Conservation (phyloP, 2,888 invertebrate species). For the Lithophane semibrunnea region DNA sequence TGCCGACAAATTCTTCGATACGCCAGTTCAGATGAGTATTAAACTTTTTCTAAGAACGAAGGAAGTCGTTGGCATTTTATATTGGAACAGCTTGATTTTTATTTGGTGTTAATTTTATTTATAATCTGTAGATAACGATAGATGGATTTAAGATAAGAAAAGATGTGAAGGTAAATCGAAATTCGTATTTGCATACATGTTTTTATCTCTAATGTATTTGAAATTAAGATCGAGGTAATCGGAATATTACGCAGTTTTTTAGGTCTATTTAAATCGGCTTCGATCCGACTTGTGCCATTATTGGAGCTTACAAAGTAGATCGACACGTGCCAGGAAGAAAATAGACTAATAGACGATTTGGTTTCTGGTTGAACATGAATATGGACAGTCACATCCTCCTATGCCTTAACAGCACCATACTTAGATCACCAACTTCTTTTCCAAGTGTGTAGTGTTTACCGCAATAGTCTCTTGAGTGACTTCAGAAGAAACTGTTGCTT, state of each 20-base stretch:
- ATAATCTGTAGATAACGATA: slow-evolving; percentile 32
- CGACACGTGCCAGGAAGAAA: not conserved
- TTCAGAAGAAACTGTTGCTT: not conserved
- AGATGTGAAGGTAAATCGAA: slow-evolving; percentile 11
- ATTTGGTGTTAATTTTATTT: slow-evolving; percentile 41
- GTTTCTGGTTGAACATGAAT: not conserved
- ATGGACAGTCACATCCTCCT: not conserved
- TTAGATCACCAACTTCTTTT: too few relatives aligned
- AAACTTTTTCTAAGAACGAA: slow-evolving; percentile 48
- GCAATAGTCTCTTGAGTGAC: not conserved
- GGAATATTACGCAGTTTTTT: slow-evolving; percentile 6
- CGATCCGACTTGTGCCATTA: not conserved
- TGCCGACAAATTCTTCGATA: slow-evolving; percentile 68
- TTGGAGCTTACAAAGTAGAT: not conserved
- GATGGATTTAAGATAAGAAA: slow-evolving; percentile 39
- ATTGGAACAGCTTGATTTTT: slow-evolving; percentile 27
- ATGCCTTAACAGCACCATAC: too few relatives aligned
- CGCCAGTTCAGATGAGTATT: slow-evolving; percentile 58
- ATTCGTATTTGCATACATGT: slow-evolving; percentile 34
- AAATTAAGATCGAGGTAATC: slow-evolving; percentile 23
- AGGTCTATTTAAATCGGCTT: not conserved
- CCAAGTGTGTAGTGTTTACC: not conserved
- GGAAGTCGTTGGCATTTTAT: slow-evolving; percentile 46
- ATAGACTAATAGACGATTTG: not conserved
- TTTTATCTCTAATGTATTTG: slow-evolving; percentile 25